Conservation (phyloP, 2,797 vertebrate genomes). For the Mormyrops boulengeri region DNA sequence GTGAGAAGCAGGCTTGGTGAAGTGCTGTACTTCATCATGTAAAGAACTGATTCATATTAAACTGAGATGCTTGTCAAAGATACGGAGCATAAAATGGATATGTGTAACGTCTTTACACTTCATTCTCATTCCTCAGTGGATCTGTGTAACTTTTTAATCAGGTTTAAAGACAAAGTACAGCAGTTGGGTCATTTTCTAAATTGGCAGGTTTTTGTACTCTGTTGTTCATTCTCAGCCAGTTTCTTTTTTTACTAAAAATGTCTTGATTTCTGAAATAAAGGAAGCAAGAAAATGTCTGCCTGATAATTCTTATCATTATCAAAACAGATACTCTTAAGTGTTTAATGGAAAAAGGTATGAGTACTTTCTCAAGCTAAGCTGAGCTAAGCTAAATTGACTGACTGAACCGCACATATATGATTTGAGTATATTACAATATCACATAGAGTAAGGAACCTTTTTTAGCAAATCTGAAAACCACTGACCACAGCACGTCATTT, state of each 20-base stretch:
- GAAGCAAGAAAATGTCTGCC: not conserved
- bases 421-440: not conserved
- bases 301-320: not conserved
- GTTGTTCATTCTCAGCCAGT: not conserved
- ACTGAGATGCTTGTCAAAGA: not conserved
- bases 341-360: not conserved
- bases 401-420: not conserved
- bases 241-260: not conserved
- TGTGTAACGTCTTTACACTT: not conserved
- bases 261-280: conserved; percentile 10
- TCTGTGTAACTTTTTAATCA: not conserved
- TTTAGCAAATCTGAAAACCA: not conserved
- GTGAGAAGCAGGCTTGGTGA: not conserved
- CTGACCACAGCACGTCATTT: not conserved
- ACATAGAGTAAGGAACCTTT: not conserved
- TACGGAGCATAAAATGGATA: not conserved
- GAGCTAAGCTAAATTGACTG: no score
- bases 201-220: not conserved
- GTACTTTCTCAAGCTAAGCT: not conserved
- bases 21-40: not conserved
- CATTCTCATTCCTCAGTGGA: not conserved
- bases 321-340: not conserved
- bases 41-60: not conserved
- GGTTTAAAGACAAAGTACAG: not conserved
- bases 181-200: not conserved